phyloP scores from a whole-genome alignment of 1,140 invertebrate species.

The Muscidifurax raptorellus region DNA sequence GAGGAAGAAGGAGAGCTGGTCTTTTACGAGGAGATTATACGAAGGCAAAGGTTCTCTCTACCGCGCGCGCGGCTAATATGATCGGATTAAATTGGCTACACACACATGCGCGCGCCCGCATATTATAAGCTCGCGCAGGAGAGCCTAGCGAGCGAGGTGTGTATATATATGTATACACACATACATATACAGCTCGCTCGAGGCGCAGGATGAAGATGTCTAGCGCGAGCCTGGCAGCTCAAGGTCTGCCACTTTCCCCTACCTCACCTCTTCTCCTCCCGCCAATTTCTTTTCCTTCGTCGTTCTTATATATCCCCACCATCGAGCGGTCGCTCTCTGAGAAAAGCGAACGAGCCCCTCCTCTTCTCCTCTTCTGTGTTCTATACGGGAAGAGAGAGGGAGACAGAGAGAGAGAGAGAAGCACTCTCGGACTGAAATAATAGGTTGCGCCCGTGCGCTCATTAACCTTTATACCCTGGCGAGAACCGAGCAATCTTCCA shows the following conservation, averaged over 20 bases:
- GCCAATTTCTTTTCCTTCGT: slow-evolving; percentile 43
- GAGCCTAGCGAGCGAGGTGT: neutral
- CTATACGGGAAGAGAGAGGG: slow-evolving; percentile 25
- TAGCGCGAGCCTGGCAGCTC: slow-evolving; percentile 73
- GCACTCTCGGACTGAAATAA: slow-evolving; percentile 69
- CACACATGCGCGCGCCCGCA: slow-evolving; percentile 4
- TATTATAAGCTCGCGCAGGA: slow-evolving; percentile 32
- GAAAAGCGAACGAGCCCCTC: slow-evolving; percentile 45
- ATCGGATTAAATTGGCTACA: slow-evolving; percentile 54
- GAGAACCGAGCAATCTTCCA: slow-evolving; percentile 59
- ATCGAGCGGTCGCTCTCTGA: neutral
- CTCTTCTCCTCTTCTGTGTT: slow-evolving; percentile 55
- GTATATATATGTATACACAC: slow-evolving; percentile 2
- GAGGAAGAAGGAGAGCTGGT: neutral
- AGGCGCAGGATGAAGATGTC: slow-evolving; percentile 75
- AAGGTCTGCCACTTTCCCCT: slow-evolving; percentile 75
- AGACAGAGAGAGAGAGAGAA: slow-evolving; percentile 41
- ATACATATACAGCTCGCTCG: slow-evolving; percentile 53
- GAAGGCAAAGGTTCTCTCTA: slow-evolving; percentile 18
- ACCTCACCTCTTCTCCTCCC: slow-evolving; percentile 52
- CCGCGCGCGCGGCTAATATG: slow-evolving; percentile 47
- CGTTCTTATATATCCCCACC: slow-evolving; percentile 29
- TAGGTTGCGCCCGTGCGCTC: slow-evolving; percentile 75
- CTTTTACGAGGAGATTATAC: slow-evolving; percentile 53
- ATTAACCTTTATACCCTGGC: slow-evolving; percentile 76